Percentiles rank a stretch among this genome's conserved stretches.
Evolutionary conservation across 2,888 invertebrate genomes (phyloP).

Genomic region (Microctonus hyperodae): DNA sequence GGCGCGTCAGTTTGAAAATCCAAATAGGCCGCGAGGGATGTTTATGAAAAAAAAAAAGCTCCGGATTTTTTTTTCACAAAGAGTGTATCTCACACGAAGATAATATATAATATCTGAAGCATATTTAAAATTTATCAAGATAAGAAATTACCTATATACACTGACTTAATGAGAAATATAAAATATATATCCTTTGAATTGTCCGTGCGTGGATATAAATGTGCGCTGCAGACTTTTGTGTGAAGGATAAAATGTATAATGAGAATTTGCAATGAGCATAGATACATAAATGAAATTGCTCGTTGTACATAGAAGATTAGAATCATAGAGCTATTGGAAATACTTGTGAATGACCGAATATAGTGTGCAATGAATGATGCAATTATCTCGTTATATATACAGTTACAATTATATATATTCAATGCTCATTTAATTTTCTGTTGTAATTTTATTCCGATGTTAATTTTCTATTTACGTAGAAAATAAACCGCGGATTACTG

Average conservation of each 20-base stretch:
- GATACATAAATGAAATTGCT: background rate
- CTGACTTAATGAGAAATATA: background rate
- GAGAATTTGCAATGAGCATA: background rate
- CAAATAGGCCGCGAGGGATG: constrained; percentile 28
- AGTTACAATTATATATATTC: constrained; percentile 23
- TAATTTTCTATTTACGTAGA: background rate
- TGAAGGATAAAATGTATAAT: background rate
- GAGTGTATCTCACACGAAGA: constrained; percentile 20
- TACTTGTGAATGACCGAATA: constrained; percentile 17
- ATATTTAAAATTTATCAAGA: background rate
- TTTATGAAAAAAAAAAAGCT: background rate
- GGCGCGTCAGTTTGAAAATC: constrained; percentile 34
- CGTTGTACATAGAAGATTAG: background rate
- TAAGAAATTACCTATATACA: background rate
- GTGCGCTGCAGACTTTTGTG: background rate
- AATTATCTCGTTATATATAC: constrained; percentile 16
- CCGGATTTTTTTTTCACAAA: constrained; percentile 22
- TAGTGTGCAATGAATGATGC: constrained; percentile 21
- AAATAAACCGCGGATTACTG: background rate
- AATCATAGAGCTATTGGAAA: background rate
- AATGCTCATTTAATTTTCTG: constrained; percentile 10
- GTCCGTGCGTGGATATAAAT: no score
- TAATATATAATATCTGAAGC: constrained; percentile 4
- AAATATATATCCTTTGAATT: constrained; percentile 7
- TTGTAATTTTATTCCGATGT: background rate